Percentiles rank a stretch among this genome's conserved stretches.
phyloP scores from a whole-genome alignment of 2,888 invertebrate genomes.

The Nomada hirtipes region DNA sequence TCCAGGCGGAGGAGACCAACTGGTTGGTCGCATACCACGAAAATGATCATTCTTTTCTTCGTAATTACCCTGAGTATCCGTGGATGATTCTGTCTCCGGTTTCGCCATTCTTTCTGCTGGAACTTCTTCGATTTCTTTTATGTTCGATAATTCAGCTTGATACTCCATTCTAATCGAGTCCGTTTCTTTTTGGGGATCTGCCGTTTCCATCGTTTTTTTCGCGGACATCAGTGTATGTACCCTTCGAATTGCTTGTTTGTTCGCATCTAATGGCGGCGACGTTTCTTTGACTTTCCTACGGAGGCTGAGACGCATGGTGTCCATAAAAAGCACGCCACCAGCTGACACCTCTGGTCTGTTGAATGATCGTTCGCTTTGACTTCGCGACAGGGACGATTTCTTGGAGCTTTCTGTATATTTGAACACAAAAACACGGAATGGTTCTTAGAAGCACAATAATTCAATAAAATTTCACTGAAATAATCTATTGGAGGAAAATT shows the following conservation, averaged over 20 bases:
- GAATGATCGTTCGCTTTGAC: constrained; percentile 85
- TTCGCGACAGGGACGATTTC: constrained; percentile 78
- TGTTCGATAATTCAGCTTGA: not conserved
- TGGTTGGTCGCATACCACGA: constrained; percentile 80
- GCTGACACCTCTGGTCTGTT: constrained; percentile 84
- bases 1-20: constrained; percentile 82
- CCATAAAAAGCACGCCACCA: constrained; percentile 88
- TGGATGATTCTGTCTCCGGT: constrained; percentile 58
- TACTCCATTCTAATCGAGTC: not conserved
- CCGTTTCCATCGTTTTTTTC: not conserved
- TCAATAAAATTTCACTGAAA: not conserved
- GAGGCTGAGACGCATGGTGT: constrained; percentile 93
- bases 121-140: constrained; percentile 14
- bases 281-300: constrained; percentile 87
- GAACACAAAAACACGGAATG: no score
- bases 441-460: no score
- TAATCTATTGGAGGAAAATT: not conserved
- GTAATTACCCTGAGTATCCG: constrained; percentile 4
- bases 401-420: constrained; percentile 59
- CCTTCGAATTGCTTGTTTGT: constrained; percentile 10
- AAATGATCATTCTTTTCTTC: constrained; percentile 74
- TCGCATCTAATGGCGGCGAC: constrained; percentile 75
- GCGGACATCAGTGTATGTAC: constrained; percentile 1
- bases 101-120: constrained; percentile 38
- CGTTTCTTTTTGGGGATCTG: not conserved